phyloP scores from a whole-genome alignment of 2,888 invertebrate species.

The Rhagonycha fulva region DNA sequence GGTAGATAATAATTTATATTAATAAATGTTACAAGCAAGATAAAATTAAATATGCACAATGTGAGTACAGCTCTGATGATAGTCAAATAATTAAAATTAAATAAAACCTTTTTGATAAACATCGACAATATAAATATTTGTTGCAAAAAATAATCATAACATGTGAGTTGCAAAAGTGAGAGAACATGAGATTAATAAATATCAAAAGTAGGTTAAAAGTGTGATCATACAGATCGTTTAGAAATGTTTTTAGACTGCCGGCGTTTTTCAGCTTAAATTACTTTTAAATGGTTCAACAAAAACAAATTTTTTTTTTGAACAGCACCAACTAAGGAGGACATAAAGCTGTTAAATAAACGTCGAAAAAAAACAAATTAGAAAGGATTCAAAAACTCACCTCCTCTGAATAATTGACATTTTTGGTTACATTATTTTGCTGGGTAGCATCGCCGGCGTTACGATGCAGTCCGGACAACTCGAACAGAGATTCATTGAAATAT shows the following conservation, averaged over 20 bases:
- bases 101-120: not conserved
- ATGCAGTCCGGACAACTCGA: conserved; percentile 50
- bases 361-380: not conserved
- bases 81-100: not conserved
- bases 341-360: not conserved
- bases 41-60: not conserved
- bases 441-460: conserved; percentile 25
- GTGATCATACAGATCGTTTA: not conserved
- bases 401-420: conserved; percentile 9
- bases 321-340: not conserved
- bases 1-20: not conserved
- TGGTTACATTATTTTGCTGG: conserved; percentile 4
- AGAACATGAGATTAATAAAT: not conserved
- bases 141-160: not conserved
- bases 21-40: not conserved
- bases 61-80: not conserved
- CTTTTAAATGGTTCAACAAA: not conserved
- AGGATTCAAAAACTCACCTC: conserved; percentile 1
- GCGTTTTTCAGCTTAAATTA: not conserved
- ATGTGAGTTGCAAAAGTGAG: not conserved
- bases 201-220: not conserved
- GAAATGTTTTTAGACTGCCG: not conserved
- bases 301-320: not conserved
- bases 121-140: not conserved
- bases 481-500: conserved; percentile 52